A percentile compares a stretch with the other conserved stretches of the same genome.
phyloP scores from a whole-genome alignment of 2,797 vertebrate species.

The Phataginus tricuspis region DNA sequence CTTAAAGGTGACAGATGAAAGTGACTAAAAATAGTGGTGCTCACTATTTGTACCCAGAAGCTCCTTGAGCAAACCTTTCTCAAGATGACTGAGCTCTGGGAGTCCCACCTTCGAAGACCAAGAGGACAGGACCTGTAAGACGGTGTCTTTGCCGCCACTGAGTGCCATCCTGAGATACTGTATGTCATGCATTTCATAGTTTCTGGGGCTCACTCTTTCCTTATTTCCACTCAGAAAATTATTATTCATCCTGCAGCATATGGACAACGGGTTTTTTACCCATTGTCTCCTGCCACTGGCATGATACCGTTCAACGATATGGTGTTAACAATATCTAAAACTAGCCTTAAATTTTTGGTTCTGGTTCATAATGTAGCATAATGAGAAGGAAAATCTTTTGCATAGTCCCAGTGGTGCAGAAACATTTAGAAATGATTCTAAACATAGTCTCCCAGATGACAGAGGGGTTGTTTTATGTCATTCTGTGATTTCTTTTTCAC shows the following conservation, averaged over 20 bases:
- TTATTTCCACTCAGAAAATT: conserved; percentile 59
- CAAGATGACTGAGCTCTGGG: not conserved
- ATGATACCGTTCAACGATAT: conserved; percentile 55
- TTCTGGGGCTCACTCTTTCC: not conserved
- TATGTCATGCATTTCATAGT: not conserved
- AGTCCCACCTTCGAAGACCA: not conserved
- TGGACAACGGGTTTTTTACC: conserved; percentile 70
- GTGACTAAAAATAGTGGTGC: not conserved
- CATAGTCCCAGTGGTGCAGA: conserved; percentile 53
- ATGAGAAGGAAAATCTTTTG: conserved; percentile 66
- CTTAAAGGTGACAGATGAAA: not conserved
- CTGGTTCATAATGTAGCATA: conserved; percentile 58
- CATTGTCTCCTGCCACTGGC: conserved; percentile 30
- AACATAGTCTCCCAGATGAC: conserved; percentile 74
- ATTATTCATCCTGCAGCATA: conserved; percentile 63
- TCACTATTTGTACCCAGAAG: not conserved
- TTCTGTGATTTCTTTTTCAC: conserved; percentile 72
- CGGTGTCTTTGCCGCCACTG: accelerated
- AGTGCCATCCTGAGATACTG: not conserved
- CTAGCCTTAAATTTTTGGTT: conserved; percentile 71
- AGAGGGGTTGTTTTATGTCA: conserved; percentile 72
- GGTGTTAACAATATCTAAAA: conserved; percentile 78
- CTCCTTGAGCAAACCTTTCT: not conserved
- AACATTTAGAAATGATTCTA: conserved; percentile 70
- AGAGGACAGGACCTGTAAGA: not conserved